Percentiles rank a stretch among this genome's conserved stretches.
phyloP scores from a whole-genome alignment of 1,140 invertebrate species.

The Diploscapter pachys region DNA sequence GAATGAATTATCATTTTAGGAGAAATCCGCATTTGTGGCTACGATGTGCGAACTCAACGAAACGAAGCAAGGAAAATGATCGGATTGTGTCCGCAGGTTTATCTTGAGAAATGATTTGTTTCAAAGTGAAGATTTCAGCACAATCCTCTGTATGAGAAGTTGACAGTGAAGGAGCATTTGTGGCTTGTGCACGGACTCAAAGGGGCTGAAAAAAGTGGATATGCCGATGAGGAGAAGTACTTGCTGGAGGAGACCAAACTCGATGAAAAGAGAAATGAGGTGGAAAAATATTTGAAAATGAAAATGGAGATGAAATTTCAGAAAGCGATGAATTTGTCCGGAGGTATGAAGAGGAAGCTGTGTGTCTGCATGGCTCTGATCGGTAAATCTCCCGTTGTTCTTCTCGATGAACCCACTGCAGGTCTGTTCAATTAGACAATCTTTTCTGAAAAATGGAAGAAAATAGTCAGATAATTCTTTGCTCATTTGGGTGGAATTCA shows the following conservation, averaged over 20 bases:
- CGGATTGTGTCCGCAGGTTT: slow-evolving; percentile 33
- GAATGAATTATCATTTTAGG: background rate
- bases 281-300: background rate
- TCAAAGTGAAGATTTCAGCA: slow-evolving; percentile 44
- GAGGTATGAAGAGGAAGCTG: slow-evolving; percentile 63
- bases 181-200: slow-evolving; percentile 60
- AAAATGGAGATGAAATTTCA: slow-evolving; percentile 7
- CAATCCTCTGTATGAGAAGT: slow-evolving; percentile 59
- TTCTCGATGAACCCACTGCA: slow-evolving; percentile 67
- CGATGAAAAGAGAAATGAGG: slow-evolving; percentile 19
- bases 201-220: slow-evolving; percentile 30
- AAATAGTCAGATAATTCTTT: no score
- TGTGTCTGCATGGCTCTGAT: slow-evolving; percentile 64
- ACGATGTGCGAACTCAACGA: slow-evolving; percentile 7
- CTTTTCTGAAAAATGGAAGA: no score
- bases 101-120: no score
- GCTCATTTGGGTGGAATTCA: no score
- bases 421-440: slow-evolving; percentile 44
- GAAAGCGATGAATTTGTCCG: slow-evolving; percentile 52
- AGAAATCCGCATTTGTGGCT: slow-evolving; percentile 16
- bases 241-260: slow-evolving; percentile 41
- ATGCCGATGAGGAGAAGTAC: slow-evolving; percentile 40
- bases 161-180: slow-evolving; percentile 62
- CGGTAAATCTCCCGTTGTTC: slow-evolving; percentile 61
- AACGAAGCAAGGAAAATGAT: slow-evolving; percentile 14